Base-by-base conservation (phyloP, 2,888 invertebrate genomes). In the Cerceris rybyensis region DNA sequence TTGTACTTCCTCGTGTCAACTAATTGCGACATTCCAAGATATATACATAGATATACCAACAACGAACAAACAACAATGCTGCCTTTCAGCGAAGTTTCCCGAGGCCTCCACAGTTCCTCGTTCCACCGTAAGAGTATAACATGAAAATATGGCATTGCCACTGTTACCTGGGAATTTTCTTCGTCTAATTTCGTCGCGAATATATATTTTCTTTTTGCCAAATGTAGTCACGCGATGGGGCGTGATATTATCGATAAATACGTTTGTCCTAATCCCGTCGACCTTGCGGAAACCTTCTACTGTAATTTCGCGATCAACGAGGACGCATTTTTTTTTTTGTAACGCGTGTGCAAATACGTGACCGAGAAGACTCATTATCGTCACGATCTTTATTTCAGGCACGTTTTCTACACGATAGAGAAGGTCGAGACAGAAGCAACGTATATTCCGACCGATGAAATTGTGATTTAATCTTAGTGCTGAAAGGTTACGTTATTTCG, bases 21-120 rank as follows among this genome's bases (percentile, higher is more conserved):
- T 84, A 84, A 82, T 84, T 84, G 76, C 84, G 70, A 78, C 76
- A 68, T 76, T 80, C 74, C 50, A 75, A 74, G 70, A 67, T 61
- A 70, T 78, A 74, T 64, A 82, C 75, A 74, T 64, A 82, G 75
- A 69, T 70, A 65, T 58, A 41, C 13, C 54, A 16, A 54, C 54
- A 60, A 52, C 64, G 67, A 75, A 67, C 78, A 55, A 60, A 67
- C 54, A 52, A 58, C 70, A 49, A 60, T 13, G 59, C 66, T 41
- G 13, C 50, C 64, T 74, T 78, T 39, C 58, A 66, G 28, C 68
- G 17, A 80, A 83, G 70, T 83, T 83, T 80, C 55, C 60, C 17
- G 28, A 16, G 13, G 16, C 57, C 49, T 54, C 52, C 57, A 52
- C 58, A 13, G 28, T 28, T 28, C 28, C 28, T 28, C 17, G 65